These are phyloP conservation scores for Pantala flavescens DNA, from an alignment of 1,140 invertebrate genomes.

Conservation along the genomic window DNA sequence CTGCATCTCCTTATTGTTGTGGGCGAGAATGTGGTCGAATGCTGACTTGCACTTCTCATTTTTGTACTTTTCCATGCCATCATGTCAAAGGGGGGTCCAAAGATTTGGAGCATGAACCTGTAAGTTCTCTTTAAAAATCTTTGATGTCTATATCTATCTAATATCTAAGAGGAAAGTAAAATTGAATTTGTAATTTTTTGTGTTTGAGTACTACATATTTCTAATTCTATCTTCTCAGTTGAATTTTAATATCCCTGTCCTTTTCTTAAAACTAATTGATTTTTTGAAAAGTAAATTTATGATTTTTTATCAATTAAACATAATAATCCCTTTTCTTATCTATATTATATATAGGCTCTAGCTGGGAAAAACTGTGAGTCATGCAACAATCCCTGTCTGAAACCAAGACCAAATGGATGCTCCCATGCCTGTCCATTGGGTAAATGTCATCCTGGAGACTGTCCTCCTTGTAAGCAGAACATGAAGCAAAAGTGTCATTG, in stretches of 20 bases:
- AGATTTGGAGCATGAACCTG: constrained; percentile 34
- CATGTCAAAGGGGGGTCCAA: constrained; percentile 33
- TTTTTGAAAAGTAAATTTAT: too few species aligned
- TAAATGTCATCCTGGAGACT: constrained; percentile 59
- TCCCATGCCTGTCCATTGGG: constrained; percentile 59
- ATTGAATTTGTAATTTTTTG: too few species aligned
- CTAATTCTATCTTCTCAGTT: too few species aligned
- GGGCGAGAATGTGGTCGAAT: constrained; percentile 54
- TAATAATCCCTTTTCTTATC: not conserved
- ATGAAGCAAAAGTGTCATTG: constrained; percentile 71
- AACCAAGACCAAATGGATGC: constrained; percentile 62
- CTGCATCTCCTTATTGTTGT: constrained; percentile 59
- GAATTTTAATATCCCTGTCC: too few species aligned
- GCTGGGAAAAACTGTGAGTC: constrained; percentile 49
- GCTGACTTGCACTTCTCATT: constrained; percentile 69
- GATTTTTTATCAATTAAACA: too few species aligned
- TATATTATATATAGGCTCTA: constrained; percentile 24
- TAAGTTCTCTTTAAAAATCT: constrained; percentile 25
- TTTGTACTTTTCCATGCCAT: constrained; percentile 64
- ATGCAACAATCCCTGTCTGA: constrained; percentile 59
- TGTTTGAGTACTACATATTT: too few species aligned
- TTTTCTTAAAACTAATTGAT: too few species aligned
- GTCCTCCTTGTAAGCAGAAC: constrained; percentile 57
- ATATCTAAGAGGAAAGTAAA: too few species aligned
- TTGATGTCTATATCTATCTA: too few species aligned